Evolutionary conservation across 1,140 invertebrate genomes (phyloP).

Genomic region (Leptinotarsa defecta): DNA sequence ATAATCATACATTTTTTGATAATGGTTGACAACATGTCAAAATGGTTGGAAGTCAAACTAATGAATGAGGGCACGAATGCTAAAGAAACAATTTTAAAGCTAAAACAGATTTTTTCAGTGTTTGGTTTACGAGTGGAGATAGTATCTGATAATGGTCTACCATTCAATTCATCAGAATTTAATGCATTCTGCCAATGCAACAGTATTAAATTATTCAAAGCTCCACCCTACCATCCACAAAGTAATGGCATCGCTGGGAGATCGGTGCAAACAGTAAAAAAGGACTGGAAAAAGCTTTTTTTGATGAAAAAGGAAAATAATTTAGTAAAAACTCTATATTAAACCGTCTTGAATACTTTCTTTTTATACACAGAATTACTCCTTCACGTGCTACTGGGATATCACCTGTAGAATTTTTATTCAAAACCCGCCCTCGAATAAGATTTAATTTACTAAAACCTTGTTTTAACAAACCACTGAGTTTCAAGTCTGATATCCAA

Average conservation of each 20-base stretch:
- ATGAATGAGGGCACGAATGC: not conserved
- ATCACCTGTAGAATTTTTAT: too few species aligned
- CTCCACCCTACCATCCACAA: conserved; percentile 55
- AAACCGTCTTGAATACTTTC: not conserved
- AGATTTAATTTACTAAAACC: too few species aligned
- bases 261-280: not conserved
- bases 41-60: conserved; percentile 8
- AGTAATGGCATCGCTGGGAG: conserved; percentile 57
- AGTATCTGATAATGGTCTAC: conserved; percentile 52
- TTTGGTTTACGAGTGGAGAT: conserved; percentile 54
- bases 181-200: conserved; percentile 53
- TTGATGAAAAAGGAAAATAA: not conserved
- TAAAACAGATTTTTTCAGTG: conserved; percentile 29
- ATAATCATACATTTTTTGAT: conserved; percentile 23
- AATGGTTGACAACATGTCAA: conserved; percentile 25
- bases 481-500: too few species aligned
- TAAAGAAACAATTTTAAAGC: conserved; percentile 8
- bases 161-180: conserved; percentile 50
- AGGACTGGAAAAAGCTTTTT: not conserved
- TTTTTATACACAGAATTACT: not conserved
- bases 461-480: too few species aligned
- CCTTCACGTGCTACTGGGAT: not conserved
- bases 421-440: too few species aligned
- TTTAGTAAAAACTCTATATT: not conserved
- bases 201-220: conserved; percentile 53